phyloP scores from a whole-genome alignment of 2,888 invertebrate genomes.

The Ochropleura plecta region DNA sequence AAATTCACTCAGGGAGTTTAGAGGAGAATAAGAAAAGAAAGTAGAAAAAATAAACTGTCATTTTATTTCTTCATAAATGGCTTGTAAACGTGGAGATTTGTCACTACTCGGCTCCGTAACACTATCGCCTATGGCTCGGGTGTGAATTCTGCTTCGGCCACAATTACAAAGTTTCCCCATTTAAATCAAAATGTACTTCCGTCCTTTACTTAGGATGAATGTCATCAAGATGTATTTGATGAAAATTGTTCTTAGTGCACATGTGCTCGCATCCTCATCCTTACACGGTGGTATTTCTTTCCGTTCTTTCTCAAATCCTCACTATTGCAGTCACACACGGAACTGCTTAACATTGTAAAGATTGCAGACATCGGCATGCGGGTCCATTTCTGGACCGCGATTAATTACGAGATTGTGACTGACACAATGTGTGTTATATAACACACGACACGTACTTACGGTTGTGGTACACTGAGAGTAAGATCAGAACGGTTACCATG shows the following conservation, averaged over 20 bases:
- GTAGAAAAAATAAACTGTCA: too few relatives aligned
- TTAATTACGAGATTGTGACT: constrained; percentile 84
- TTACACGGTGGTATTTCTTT: neutral
- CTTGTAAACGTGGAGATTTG: too few relatives aligned
- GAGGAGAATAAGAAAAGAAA: too few relatives aligned
- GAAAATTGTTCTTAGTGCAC: too few relatives aligned
- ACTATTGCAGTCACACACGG: constrained; percentile 28
- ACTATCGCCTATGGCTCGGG: too few relatives aligned
- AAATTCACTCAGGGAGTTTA: neutral
- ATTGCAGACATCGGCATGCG: constrained; percentile 53
- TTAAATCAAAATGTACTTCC: too few relatives aligned
- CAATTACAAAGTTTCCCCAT: too few relatives aligned
- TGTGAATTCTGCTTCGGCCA: too few relatives aligned
- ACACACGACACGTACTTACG: constrained; percentile 72
- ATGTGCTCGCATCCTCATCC: too few relatives aligned
- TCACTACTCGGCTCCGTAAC: too few relatives aligned
- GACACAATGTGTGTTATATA: constrained; percentile 79
- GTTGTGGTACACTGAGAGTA: constrained; percentile 58
- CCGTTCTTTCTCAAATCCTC: neutral
- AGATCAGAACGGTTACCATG: too few relatives aligned
- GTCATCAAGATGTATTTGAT: neutral
- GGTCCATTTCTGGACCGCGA: constrained; percentile 73
- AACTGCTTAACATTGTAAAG: constrained; percentile 36
- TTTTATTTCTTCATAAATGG: too few relatives aligned
- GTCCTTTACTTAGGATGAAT: neutral